Conservation (phyloP, 2,797 vertebrate species). For the Antennarius maculatus region DNA sequence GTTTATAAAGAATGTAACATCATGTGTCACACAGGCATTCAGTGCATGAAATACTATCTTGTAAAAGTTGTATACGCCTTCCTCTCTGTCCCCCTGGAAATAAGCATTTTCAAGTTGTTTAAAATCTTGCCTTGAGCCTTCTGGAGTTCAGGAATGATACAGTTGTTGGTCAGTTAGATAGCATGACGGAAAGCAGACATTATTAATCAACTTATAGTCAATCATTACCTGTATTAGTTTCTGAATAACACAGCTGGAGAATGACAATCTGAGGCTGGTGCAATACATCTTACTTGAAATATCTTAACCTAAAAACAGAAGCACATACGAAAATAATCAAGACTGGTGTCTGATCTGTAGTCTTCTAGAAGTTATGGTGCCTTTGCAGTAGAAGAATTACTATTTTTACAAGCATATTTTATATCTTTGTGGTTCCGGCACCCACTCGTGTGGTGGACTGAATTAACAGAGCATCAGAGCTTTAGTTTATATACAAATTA, state of each 20-base stretch:
- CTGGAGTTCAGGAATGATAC: slow-evolving; percentile 1
- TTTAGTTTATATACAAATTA: slow-evolving; percentile 36
- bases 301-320: slow-evolving; percentile 25
- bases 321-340: slow-evolving; percentile 54
- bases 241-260: slow-evolving; percentile 45
- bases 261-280: slow-evolving; percentile 31
- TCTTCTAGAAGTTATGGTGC: slow-evolving; percentile 13
- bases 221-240: slow-evolving; percentile 34
- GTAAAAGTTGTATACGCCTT: slow-evolving; percentile 23
- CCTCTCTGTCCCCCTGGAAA: slow-evolving; percentile 16
- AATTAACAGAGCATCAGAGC: neutral
- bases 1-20: neutral
- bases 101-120: slow-evolving; percentile 31
- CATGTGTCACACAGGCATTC: slow-evolving; percentile 20
- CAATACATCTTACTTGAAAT: slow-evolving; percentile 39
- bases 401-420: slow-evolving; percentile 2
- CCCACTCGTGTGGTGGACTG: neutral
- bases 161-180: slow-evolving; percentile 33
- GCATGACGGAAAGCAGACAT: slow-evolving; percentile 30
- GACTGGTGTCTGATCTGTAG: slow-evolving; percentile 25
- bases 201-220: slow-evolving; percentile 31
- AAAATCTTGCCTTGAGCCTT: slow-evolving; percentile 22
- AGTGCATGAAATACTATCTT: slow-evolving; percentile 33
- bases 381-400: slow-evolving; percentile 23
- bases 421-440: slow-evolving; percentile 1